Evolutionary conservation across 2,797 vertebrate species (phyloP).

Genomic region (Betta splendens): DNA sequence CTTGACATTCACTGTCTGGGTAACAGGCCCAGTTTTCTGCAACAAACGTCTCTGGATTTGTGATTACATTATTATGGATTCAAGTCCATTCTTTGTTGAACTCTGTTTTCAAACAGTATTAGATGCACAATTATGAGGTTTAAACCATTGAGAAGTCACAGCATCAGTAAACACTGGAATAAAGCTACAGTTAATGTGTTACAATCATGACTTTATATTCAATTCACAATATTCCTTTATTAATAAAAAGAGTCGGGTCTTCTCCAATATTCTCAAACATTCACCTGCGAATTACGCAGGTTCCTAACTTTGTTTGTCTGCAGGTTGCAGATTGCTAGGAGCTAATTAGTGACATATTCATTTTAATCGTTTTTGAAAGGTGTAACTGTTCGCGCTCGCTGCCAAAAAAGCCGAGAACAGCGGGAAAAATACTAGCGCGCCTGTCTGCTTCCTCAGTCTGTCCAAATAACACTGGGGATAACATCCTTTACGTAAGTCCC

Average conservation of each 20-base stretch:
- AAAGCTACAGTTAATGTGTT: background rate
- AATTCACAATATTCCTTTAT: constrained; percentile 1
- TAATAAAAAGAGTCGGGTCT: background rate
- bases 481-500: constrained; percentile 15
- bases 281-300: constrained; percentile 30
- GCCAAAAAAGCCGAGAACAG: constrained; percentile 36
- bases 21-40: constrained; percentile 42
- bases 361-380: constrained; percentile 46
- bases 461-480: constrained; percentile 17
- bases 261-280: too few species aligned
- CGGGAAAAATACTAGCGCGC: too few species aligned
- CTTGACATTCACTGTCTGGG: constrained; percentile 43
- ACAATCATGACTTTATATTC: background rate
- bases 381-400: constrained; percentile 52
- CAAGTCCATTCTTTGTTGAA: constrained; percentile 26
- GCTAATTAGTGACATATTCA: constrained; percentile 44
- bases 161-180: background rate
- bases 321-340: constrained; percentile 31
- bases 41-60: constrained; percentile 35
- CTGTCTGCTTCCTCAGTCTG: constrained; percentile 29
- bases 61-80: constrained; percentile 30
- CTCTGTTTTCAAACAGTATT: too few species aligned
- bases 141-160: background rate
- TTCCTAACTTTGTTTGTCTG: constrained; percentile 22
- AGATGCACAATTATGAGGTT: background rate